Evolutionary conservation across 2,113 vertebrate genomes (phyloP).

Genomic region (Diadophis punctatus): DNA sequence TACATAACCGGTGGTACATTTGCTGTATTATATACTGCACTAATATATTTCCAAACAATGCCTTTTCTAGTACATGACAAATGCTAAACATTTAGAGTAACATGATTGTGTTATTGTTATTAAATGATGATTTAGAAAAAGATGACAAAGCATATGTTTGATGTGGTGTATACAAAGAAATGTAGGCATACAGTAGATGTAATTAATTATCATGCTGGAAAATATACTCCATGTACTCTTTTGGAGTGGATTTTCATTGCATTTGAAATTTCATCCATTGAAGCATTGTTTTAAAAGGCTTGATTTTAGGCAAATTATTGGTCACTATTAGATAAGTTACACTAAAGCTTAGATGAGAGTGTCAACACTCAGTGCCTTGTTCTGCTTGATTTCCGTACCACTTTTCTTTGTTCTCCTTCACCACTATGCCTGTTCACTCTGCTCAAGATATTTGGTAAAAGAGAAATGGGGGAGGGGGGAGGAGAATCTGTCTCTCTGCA

Average conservation of each 20-base stretch:
- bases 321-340: background rate
- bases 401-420: background rate
- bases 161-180: background rate
- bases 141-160: background rate
- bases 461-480: background rate
- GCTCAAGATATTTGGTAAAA: background rate
- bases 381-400: background rate
- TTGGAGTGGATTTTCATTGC: background rate
- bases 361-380: background rate
- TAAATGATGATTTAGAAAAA: background rate
- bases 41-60: background rate
- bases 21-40: background rate
- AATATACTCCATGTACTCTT: background rate
- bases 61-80: conserved; percentile 16
- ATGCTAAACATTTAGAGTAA: background rate
- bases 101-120: conserved; percentile 4
- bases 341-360: background rate
- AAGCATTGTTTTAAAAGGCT: background rate
- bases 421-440: background rate
- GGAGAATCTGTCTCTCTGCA: background rate
- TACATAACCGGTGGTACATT: background rate
- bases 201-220: background rate
- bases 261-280: background rate
- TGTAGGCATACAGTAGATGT: background rate
- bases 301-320: background rate